These are phyloP conservation scores for Planiliza haematocheilus DNA, from an alignment of 2,113 vertebrate species.

Conservation along the genomic window DNA sequence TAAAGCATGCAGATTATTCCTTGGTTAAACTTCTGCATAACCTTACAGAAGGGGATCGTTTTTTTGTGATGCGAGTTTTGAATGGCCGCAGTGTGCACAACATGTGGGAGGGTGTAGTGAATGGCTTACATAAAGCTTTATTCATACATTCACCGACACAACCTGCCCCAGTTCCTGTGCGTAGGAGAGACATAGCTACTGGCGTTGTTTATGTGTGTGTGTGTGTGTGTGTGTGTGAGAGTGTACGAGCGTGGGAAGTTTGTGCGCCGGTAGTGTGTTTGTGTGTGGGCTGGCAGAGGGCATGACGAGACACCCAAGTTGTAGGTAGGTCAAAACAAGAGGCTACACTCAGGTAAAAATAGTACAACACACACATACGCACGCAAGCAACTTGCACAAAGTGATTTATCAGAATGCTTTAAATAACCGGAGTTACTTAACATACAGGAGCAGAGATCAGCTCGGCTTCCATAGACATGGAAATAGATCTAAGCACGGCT, in stretches of 20 bases:
- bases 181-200: constrained; percentile 69
- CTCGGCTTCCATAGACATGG: constrained; percentile 26
- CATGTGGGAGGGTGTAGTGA: constrained; percentile 62
- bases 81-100: constrained; percentile 47
- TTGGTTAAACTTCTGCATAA: neutral
- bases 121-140: constrained; percentile 74
- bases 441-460: constrained; percentile 30
- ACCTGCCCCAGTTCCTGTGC: constrained; percentile 68
- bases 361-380: constrained; percentile 29
- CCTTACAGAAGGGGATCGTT: constrained; percentile 35
- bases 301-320: constrained; percentile 58
- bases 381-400: constrained; percentile 15
- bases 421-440: constrained; percentile 62
- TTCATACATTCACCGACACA: constrained; percentile 58
- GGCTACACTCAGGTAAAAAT: constrained; percentile 44
- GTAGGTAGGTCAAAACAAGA: constrained; percentile 54
- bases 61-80: constrained; percentile 48
- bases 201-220: constrained; percentile 34
- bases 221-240: constrained; percentile 16
- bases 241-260: constrained; percentile 38
- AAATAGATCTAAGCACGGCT: constrained; percentile 30
- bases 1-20: neutral
- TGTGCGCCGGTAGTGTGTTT: constrained; percentile 16
- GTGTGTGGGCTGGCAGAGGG: constrained; percentile 53
- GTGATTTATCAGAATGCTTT: constrained; percentile 37